Evolutionary conservation across 2,113 vertebrate genomes (phyloP).

Genomic region (Phycodurus eques): DNA sequence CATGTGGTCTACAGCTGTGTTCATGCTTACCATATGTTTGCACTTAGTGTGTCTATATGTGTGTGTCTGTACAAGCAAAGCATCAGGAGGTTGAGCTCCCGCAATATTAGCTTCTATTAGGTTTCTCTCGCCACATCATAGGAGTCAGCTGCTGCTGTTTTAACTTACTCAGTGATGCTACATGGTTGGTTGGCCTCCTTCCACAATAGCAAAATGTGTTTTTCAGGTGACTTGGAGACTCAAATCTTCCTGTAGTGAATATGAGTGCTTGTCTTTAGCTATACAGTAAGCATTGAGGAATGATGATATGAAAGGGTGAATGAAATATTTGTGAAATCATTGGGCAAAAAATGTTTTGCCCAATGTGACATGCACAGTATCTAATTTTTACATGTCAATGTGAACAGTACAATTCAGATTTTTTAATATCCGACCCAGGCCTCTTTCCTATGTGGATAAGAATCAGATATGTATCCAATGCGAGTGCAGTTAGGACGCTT

Average conservation of each 20-base stretch:
- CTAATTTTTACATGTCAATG: too few species aligned
- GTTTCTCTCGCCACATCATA: slow-evolving; percentile 30
- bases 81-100: slow-evolving; percentile 39
- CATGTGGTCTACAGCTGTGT: slow-evolving; percentile 42
- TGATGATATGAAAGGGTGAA: not conserved
- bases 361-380: too few species aligned
- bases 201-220: not conserved
- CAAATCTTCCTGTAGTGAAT: not conserved
- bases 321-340: too few species aligned
- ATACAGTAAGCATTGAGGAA: too few species aligned
- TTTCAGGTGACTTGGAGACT: not conserved
- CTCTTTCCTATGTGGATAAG: too few species aligned
- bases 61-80: slow-evolving; percentile 16
- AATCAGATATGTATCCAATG: too few species aligned
- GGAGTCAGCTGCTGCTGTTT: slow-evolving; percentile 19
- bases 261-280: not conserved
- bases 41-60: slow-evolving; percentile 32
- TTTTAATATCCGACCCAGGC: too few species aligned
- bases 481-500: too few species aligned
- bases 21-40: slow-evolving; percentile 51
- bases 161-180: slow-evolving; percentile 17
- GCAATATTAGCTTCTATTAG: slow-evolving; percentile 34
- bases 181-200: slow-evolving; percentile 13
- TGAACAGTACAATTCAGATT: too few species aligned
- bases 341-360: too few species aligned